Percentiles rank a stretch among this genome's conserved stretches.
phyloP scores from a whole-genome alignment of 2,888 invertebrate genomes.

The Eristalis intricaria region DNA sequence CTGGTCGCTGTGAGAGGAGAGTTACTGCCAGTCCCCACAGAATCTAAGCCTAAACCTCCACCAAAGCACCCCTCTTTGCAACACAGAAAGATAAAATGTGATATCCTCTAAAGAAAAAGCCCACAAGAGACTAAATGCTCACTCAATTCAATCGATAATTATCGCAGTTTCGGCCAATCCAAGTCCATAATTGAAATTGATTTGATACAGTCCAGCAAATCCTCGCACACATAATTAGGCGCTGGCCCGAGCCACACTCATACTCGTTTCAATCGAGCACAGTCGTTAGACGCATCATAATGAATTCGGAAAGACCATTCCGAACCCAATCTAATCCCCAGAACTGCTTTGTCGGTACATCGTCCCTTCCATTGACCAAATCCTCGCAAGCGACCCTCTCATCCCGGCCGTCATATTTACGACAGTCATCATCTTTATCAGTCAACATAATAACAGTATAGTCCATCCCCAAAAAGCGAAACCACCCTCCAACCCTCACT shows the following conservation, averaged over 20 bases:
- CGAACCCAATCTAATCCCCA: constrained; percentile 15
- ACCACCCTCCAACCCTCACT: not conserved
- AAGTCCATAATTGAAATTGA: not conserved
- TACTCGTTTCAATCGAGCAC: not conserved
- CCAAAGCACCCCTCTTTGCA: no score
- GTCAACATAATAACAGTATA: constrained; percentile 36
- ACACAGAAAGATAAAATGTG: no score
- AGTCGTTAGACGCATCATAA: not conserved
- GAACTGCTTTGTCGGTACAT: constrained; percentile 36
- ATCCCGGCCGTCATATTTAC: constrained; percentile 54
- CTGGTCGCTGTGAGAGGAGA: no score
- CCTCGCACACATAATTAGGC: not conserved
- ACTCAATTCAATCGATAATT: not conserved
- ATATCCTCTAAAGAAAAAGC: no score
- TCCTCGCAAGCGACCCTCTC: constrained; percentile 15
- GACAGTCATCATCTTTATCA: constrained; percentile 58
- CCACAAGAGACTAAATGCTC: not conserved
- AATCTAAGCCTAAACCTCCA: no score
- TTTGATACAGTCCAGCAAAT: not conserved
- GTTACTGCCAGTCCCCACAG: no score
- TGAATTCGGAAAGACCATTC: not conserved
- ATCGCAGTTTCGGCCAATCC: not conserved
- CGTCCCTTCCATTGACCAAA: constrained; percentile 26
- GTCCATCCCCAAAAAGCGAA: not conserved
- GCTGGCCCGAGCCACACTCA: not conserved